Evolutionary conservation across 2,888 invertebrate species (phyloP).

Genomic region (Carterocephalus palaemon): DNA sequence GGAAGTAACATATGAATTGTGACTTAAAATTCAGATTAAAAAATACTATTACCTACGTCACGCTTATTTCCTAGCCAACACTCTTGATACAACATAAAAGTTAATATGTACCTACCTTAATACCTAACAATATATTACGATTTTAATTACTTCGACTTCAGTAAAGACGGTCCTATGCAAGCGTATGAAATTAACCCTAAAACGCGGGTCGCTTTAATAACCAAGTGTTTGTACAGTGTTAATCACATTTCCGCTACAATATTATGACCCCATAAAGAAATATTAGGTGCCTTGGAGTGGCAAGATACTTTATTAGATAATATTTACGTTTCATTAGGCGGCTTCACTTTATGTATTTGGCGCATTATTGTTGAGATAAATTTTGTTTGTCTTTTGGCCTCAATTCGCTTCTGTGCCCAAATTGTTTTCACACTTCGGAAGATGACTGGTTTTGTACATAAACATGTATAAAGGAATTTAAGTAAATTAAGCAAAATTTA

Average conservation of each 20-base stretch:
- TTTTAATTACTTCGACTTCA: constrained; percentile 37
- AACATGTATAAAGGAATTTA: too few species aligned
- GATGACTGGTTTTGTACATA: too few species aligned
- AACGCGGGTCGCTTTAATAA: constrained; percentile 45
- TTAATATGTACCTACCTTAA: background rate
- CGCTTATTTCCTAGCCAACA: too few species aligned
- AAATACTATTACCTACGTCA: too few species aligned
- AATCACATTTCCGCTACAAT: constrained; percentile 63
- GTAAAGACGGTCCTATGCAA: constrained; percentile 40
- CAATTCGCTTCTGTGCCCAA: constrained; percentile 8
- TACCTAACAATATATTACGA: constrained; percentile 28
- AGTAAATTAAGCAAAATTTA: too few species aligned
- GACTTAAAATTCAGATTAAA: too few species aligned
- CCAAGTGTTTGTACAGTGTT: constrained; percentile 57
- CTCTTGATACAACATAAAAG: too few species aligned
- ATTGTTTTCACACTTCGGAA: background rate
- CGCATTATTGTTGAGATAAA: constrained; percentile 20
- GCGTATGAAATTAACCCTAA: constrained; percentile 55
- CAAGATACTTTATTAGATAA: constrained; percentile 59
- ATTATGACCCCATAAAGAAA: constrained; percentile 66
- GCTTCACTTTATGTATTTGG: constrained; percentile 40
- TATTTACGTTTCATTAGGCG: constrained; percentile 63
- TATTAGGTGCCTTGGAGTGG: constrained; percentile 50
- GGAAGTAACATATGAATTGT: too few species aligned
- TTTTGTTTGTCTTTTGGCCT: constrained; percentile 10